Evolutionary conservation across 1,140 invertebrate species (phyloP), one percentile per base, ranked within the genome.

Genomic region (Telenomus remus): DNA sequence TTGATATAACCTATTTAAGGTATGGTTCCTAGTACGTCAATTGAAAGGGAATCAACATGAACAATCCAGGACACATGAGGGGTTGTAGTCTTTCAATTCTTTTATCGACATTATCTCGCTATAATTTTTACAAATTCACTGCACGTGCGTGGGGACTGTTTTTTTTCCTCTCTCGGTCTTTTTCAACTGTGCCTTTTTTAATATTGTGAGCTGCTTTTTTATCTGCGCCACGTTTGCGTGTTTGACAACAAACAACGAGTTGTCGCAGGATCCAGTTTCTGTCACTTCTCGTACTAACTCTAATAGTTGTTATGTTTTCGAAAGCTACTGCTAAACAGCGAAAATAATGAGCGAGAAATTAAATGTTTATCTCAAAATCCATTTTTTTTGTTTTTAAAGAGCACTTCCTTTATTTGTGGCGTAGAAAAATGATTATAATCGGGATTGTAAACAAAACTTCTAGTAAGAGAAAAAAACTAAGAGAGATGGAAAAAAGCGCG

Each of bases 21-120:
- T 50, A 74, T 12, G 70, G 56, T 74, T 74, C 70, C 50, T 39
- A 66, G 70, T 66, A 74, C 13, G 70, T 50, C 56, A 66, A 74
- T 74, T 74, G 70, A 74, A 50, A 56, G 55, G 34, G 48, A 48
- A 33, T 44, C 50, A 66, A 56, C 56, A 55, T 50, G 50, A 55
- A 61, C 71, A 34, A 74, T 57, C 42, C 71, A 56, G 64, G 71
- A 74, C 71, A 74, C 57, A 63, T 63, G 71, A 68, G 71, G 63
- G 71, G n/a, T n/a, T 57, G 63, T 60, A 56, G 56, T 74, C 63
- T 74, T 74, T 74, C 71, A 61, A 56, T 39, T 15, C 37, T 53
- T 7, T 74, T 68, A 74, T 74, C 63, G 34, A 50, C 63, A 56
- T 74, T 74, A 74, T 74, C 71, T 51, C 7, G 39, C 11, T n/a